phyloP scores from a whole-genome alignment of 2,113 vertebrate species.

The Sialia sialis region DNA sequence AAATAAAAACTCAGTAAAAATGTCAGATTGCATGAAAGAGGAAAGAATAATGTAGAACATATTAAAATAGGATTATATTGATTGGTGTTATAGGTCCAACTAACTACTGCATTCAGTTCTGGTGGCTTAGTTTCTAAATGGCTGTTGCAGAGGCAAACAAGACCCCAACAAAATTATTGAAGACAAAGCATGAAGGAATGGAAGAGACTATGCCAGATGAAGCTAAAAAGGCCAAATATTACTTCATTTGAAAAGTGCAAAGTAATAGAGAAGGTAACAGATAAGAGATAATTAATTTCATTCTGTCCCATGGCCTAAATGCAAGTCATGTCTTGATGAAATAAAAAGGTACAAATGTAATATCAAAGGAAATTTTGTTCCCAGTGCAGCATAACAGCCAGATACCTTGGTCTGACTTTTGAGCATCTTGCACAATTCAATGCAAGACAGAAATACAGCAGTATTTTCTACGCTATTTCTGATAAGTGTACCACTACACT shows the following conservation, averaged over 20 bases:
- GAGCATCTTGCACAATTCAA: neutral
- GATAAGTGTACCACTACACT: neutral
- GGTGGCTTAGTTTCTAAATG: neutral
- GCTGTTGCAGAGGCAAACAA: neutral
- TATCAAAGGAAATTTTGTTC: conserved; percentile 34
- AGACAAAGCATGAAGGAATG: neutral
- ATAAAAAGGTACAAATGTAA: conserved; percentile 50
- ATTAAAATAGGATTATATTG: neutral
- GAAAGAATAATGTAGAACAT: neutral
- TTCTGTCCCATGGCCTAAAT: conserved; percentile 1
- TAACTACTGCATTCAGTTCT: neutral
- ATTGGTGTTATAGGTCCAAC: neutral
- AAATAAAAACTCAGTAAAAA: neutral
- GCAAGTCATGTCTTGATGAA: conserved; percentile 37
- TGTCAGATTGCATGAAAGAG: neutral
- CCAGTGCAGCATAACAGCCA: neutral
- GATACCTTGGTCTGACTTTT: neutral
- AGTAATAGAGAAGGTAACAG: conserved; percentile 45
- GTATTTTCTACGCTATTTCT: neutral
- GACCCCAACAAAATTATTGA: neutral
- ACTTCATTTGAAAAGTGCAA: conserved; percentile 35
- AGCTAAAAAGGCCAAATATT: neutral
- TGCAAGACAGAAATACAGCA: neutral
- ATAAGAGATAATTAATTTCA: conserved; percentile 10
- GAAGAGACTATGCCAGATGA: neutral